Evolutionary conservation across 2,113 vertebrate species (phyloP).

Genomic region (Phasianus colchicus): DNA sequence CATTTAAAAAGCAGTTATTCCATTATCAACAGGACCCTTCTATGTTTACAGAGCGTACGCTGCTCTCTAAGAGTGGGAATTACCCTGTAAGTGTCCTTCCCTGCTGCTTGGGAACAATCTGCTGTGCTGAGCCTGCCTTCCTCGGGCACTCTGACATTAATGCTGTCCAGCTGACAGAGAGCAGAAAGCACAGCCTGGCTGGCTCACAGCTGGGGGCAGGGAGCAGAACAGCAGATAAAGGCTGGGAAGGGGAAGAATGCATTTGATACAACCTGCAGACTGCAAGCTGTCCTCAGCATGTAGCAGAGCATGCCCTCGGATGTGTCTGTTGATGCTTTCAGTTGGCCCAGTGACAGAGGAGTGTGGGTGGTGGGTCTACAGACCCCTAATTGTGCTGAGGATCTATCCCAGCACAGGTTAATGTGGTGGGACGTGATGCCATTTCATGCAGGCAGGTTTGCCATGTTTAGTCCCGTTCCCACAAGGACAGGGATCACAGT

Average conservation of each 20-base stretch:
- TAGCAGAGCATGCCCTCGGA: background rate
- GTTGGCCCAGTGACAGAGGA: background rate
- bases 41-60: background rate
- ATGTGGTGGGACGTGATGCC: background rate
- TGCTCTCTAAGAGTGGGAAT: conserved; percentile 15
- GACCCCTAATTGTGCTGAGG: background rate
- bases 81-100: conserved; percentile 8
- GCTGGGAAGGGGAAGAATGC: background rate
- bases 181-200: background rate
- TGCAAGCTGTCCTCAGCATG: background rate
- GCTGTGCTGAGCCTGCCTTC: background rate
- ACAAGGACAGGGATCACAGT: background rate
- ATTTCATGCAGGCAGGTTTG: background rate
- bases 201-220: background rate
- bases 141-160: background rate
- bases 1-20: background rate
- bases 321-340: accelerated
- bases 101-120: conserved; percentile 28
- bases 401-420: background rate
- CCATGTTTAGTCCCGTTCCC: background rate
- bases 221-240: background rate
- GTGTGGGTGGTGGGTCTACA: background rate
- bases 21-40: background rate
- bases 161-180: background rate
- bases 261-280: background rate